phyloP scores from a whole-genome alignment of 2,888 invertebrate species.

The Nemurella pictetii region DNA sequence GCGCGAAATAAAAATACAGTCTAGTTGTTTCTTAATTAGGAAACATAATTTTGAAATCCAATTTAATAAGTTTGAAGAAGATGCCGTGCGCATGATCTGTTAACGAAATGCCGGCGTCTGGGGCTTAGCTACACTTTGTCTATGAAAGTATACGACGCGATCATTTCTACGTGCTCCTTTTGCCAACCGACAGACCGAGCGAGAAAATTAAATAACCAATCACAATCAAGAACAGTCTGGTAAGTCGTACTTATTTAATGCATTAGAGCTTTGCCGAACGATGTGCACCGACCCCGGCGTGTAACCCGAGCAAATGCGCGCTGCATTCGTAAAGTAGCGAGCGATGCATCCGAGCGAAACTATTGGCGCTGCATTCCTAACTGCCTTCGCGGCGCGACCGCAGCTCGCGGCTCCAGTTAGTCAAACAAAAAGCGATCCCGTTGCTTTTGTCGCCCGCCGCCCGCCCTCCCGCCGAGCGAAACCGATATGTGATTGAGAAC shows the following conservation, averaged over 20 bases:
- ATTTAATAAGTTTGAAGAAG: not conserved
- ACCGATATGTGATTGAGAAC: not conserved
- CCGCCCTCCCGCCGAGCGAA: not conserved
- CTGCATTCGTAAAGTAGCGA: not conserved
- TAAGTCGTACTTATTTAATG: not conserved
- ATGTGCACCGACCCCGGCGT: not conserved
- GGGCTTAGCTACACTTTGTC: not conserved
- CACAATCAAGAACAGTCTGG: not conserved
- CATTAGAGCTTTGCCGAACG: not conserved
- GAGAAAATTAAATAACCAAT: not conserved
- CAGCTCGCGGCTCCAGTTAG: not conserved
- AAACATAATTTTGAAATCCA: not conserved
- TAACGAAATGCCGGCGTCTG: not conserved
- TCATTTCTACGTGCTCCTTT: not conserved
- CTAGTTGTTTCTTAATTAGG: not conserved
- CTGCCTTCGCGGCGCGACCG: not conserved
- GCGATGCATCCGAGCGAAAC: not conserved
- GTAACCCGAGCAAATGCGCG: not conserved
- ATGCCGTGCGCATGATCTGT: not conserved
- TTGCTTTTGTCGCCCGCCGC: not conserved
- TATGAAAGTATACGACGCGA: not conserved
- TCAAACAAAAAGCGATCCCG: not conserved
- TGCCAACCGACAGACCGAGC: not conserved
- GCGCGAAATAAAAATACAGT: not conserved
- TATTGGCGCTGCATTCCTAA: not conserved